Conservation (phyloP, 2,888 invertebrate genomes). For the Trissoscelio sp. region DNA sequence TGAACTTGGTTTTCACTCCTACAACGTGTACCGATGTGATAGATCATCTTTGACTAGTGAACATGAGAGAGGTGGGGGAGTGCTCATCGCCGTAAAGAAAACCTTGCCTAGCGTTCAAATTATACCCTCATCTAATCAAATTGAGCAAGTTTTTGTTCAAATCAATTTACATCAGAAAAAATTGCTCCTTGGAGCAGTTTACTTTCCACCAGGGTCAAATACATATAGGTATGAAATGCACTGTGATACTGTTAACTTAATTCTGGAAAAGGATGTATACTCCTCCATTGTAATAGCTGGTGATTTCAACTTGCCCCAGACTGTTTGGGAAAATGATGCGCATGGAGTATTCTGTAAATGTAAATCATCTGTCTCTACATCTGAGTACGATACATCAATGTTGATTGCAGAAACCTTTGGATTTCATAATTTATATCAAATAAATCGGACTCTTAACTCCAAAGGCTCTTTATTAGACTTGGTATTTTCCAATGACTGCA, state of each 20-base stretch:
- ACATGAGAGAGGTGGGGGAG: background rate
- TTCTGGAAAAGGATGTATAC: background rate
- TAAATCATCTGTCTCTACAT: too few species aligned
- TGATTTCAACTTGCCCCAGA: too few species aligned
- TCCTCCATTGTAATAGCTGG: background rate
- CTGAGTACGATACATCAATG: too few species aligned
- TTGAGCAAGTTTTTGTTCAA: background rate
- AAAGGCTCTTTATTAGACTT: too few species aligned
- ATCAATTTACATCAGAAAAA: background rate
- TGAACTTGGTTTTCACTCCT: background rate
- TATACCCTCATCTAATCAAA: background rate
- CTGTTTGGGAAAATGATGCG: too few species aligned
- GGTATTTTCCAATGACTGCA: too few species aligned
- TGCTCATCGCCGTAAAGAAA: background rate
- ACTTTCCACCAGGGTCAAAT: background rate
- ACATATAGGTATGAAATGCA: background rate
- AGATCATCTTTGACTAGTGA: background rate
- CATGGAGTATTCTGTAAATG: too few species aligned
- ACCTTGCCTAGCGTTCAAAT: background rate
- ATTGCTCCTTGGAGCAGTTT: background rate
- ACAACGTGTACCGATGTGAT: background rate
- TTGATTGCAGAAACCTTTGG: too few species aligned
- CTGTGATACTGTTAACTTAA: background rate
- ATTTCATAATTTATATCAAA: too few species aligned
- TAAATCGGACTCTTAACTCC: too few species aligned